Conservation (phyloP, 2,888 invertebrate genomes). For the Elaeidobius kamerunicus region DNA sequence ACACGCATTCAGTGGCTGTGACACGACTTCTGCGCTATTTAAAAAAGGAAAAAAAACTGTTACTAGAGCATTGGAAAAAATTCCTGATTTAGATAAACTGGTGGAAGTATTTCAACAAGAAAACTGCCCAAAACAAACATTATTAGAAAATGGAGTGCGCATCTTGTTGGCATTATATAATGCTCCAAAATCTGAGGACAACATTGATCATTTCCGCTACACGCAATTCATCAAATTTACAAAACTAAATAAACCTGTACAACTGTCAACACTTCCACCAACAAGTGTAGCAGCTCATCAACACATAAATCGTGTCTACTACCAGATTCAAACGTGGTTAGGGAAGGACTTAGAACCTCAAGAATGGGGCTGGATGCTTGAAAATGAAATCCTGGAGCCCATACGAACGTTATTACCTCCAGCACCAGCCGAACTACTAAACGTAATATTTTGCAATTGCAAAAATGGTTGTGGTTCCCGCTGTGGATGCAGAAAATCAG, state of each 20-base stretch:
- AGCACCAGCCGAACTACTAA: constrained; percentile 38
- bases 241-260: constrained; percentile 31
- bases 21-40: constrained; percentile 38
- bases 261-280: constrained; percentile 36
- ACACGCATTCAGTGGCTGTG: constrained; percentile 22
- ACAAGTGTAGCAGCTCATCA: constrained; percentile 31
- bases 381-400: constrained; percentile 13
- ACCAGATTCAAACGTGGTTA: constrained; percentile 33
- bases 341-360: constrained; percentile 29
- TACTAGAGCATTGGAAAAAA: constrained; percentile 37
- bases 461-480: background rate
- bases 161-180: constrained; percentile 8
- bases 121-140: constrained; percentile 6
- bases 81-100: constrained; percentile 14
- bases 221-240: constrained; percentile 34
- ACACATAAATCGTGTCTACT: constrained; percentile 32
- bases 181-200: constrained; percentile 8
- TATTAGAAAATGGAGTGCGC: constrained; percentile 1
- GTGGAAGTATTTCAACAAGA: constrained; percentile 1
- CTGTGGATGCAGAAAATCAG: too few relatives aligned
- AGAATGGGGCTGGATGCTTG: constrained; percentile 30
- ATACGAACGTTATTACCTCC: constrained; percentile 9
- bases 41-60: constrained; percentile 36
- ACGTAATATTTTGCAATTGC: constrained; percentile 7
- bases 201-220: constrained; percentile 17